Evolutionary conservation across 1,140 invertebrate species (phyloP).

Genomic region (Drosophila fuyamai): DNA sequence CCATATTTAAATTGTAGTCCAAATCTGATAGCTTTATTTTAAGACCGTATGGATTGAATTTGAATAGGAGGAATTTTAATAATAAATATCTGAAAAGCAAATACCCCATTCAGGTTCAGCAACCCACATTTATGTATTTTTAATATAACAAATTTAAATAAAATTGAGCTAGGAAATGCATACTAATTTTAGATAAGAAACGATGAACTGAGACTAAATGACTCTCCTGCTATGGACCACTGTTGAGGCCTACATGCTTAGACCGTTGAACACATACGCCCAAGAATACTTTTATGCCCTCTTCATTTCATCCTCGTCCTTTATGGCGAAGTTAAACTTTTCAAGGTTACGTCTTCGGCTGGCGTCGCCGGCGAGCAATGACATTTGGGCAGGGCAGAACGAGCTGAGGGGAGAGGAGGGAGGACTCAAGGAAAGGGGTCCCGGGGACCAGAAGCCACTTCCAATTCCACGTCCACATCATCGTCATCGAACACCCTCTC

Average conservation of each 20-base stretch:
- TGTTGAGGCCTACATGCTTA: constrained; percentile 17
- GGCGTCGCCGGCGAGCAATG: constrained; percentile 64
- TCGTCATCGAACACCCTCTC: constrained; percentile 30
- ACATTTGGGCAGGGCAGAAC: constrained; percentile 61
- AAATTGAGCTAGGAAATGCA: too few species aligned
- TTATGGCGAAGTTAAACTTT: constrained; percentile 61
- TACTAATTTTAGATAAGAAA: neutral
- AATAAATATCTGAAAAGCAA: too few species aligned
- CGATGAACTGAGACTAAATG: too few species aligned
- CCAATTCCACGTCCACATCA: constrained; percentile 43
- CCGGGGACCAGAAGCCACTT: constrained; percentile 39
- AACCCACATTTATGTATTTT: too few species aligned
- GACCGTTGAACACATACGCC: neutral
- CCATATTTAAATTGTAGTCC: too few species aligned
- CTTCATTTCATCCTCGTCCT: constrained; percentile 23
- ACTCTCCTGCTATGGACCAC: neutral
- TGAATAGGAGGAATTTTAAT: too few species aligned
- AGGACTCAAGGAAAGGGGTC: neutral
- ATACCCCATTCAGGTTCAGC: too few species aligned
- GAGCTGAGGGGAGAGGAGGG: neutral
- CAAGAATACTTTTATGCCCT: neutral
- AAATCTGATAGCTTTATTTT: too few species aligned
- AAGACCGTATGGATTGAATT: too few species aligned
- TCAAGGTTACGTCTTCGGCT: constrained; percentile 73
- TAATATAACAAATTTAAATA: too few species aligned